Evolutionary conservation across 53 echinoderm and acorn worm species (phyloP), one percentile per base, ranked within the genome.

Genomic region (Antedon mediterranea): DNA sequence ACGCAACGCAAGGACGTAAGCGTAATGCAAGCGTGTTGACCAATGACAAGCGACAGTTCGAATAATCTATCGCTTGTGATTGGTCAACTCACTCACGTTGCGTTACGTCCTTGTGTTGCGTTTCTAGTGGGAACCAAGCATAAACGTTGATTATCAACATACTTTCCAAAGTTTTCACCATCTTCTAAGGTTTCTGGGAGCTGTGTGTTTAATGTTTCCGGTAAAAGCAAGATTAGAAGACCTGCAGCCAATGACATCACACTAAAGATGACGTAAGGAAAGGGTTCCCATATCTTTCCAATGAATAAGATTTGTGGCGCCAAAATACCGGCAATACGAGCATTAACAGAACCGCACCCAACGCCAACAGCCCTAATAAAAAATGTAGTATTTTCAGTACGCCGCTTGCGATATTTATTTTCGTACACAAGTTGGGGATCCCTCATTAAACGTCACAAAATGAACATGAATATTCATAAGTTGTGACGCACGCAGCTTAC

Each of bases 111-210:
- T n/a, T n/a, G n/a, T n/a, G n/a, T n/a, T n/a, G n/a, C n/a, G n/a
- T n/a, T n/a, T n/a, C n/a, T n/a, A n/a, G n/a, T n/a, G n/a, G n/a
- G n/a, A n/a, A n/a, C n/a, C n/a, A n/a, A n/a, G n/a, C n/a, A n/a
- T n/a, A n/a, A n/a, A n/a, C n/a, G n/a, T n/a, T n/a, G 37, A 37
- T 6, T 57, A 23, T 18, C 23, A 8, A 57, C 57, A 9, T 57
- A 57, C 57, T 57, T 57, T 86, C 82, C 82, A 28, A 86, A 43
- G 5, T 34, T 28, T 73, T 86, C 86, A 42, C 86, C 86, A 34
- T 79, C 79, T 33, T 79, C 20, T 33, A 86, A 78, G 0, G 86
- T 86, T 71, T 86, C 86, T 28, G 86, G 86, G 70, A 86, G 71
- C 43, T 77, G 78, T 32, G 71, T 44, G 0, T 79, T 79, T 77